phyloP scores from a whole-genome alignment of 1,140 invertebrate genomes.

The Bilobella aurantiaca region DNA sequence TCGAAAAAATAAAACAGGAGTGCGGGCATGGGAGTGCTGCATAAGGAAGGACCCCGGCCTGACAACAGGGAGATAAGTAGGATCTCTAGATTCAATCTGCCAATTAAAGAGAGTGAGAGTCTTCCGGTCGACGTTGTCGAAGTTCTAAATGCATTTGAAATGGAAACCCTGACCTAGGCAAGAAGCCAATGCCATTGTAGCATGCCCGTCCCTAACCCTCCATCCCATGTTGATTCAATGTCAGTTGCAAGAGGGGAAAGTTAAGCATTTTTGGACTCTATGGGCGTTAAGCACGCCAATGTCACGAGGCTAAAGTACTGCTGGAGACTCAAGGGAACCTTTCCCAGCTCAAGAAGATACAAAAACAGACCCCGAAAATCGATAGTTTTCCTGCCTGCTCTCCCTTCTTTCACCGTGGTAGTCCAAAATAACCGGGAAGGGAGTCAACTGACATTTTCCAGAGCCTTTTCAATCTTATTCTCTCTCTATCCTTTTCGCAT shows the following conservation, averaged over 20 bases:
- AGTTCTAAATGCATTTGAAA: not conserved
- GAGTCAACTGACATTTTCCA: too few relatives aligned
- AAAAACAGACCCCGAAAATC: slow-evolving; percentile 3
- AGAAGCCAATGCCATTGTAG: too few relatives aligned
- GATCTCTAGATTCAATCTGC: slow-evolving; percentile 2
- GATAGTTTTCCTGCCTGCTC: not conserved
- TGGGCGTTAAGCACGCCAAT: too few relatives aligned
- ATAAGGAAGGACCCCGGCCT: too few relatives aligned
- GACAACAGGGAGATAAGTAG: not conserved
- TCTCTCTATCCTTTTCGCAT: too few relatives aligned
- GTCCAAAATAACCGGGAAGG: not conserved
- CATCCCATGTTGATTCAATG: not conserved
- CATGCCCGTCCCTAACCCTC: not conserved
- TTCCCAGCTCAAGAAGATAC: not conserved
- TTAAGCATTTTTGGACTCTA: too few relatives aligned
- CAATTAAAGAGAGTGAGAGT: too few relatives aligned
- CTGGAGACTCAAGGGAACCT: not conserved
- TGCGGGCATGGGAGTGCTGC: not conserved
- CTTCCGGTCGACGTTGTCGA: not conserved
- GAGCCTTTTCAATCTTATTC: too few relatives aligned
- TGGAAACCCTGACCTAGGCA: slow-evolving; percentile 1
- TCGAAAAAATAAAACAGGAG: not conserved
- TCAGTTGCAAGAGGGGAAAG: not conserved
- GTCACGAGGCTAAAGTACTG: not conserved
- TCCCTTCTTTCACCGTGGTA: not conserved